Base-by-base conservation (phyloP, 2,888 invertebrate species). In the Allygus modestus region DNA sequence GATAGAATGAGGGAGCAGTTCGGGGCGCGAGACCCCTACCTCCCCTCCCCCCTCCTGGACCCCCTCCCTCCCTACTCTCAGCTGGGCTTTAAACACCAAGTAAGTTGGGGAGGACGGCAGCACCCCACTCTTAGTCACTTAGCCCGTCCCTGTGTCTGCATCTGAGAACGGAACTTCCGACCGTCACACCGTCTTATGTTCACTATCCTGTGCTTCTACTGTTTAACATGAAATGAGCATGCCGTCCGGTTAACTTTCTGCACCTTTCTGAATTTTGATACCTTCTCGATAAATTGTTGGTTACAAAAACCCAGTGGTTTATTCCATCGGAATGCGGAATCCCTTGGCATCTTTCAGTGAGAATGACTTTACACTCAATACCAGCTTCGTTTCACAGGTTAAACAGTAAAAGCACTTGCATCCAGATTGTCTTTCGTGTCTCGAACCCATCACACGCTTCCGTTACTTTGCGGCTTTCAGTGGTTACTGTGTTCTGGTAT, bases 81-180 rank as follows among this genome's bases (percentile, higher is more conserved):
- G 77, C 86, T 86, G 37, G 71, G 82, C 92, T 93, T 94, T 92
- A 95, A 94, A 93, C 94, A 95, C 92, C 95, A 95, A 95, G 95
- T 95, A 95, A 95, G 95, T 95, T 83, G 82, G 23, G 31, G 28
- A 51, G 43, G 65, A 51, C 61, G 31, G 54, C 73, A 71, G 73
- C 73, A 83, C 83, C 54, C 37, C 33, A 61, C 58, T 17, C 28
- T 71, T 83, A 75, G 75, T 83, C 51, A 83, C 83, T 77, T 65
- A 65, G 65, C 23, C 77, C 61, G 41, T n/a, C 65, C 43, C 65
- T 61, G 33, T 82, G 43, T 61, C 65, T 58, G 58, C 65, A 43
- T 77, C 23, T 15, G 77, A 37, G 33, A 51, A 73, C 73, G 37
- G 73, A 69, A 43, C 75, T 41, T 33, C 43, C 43, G 43, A 75